phyloP scores from a whole-genome alignment of 2,113 vertebrate species.

The Xiphophorus maculatus region DNA sequence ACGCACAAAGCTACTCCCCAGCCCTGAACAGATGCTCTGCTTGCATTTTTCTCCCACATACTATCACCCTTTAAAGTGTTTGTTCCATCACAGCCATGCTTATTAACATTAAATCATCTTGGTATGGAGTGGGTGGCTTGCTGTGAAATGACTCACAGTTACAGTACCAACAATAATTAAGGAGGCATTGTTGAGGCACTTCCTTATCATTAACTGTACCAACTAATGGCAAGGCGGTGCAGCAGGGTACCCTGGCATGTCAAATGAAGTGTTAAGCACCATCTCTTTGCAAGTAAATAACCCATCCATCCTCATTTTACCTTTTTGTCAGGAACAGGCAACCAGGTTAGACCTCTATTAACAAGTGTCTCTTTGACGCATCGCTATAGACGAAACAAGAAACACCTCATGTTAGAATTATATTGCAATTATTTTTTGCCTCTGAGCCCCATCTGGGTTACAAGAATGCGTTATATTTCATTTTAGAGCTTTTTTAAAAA shows the following conservation, averaged over 20 bases:
- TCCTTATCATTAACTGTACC: constrained; percentile 35
- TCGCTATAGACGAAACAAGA: background rate
- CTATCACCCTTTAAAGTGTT: constrained; percentile 51
- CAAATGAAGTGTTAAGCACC: constrained; percentile 38
- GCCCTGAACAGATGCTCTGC: constrained; percentile 55
- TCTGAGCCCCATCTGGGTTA: background rate
- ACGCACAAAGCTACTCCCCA: constrained; percentile 10
- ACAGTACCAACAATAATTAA: constrained; percentile 68
- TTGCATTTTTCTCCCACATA: constrained; percentile 59
- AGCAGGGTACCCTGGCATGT: constrained; percentile 35
- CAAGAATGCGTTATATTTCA: background rate
- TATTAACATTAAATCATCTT: constrained; percentile 65
- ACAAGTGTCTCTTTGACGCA: constrained; percentile 40
- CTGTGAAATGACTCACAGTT: constrained; percentile 67
- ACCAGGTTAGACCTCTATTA: constrained; percentile 42
- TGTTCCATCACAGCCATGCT: constrained; percentile 55
- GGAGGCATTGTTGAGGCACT: constrained; percentile 54
- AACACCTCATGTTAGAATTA: background rate
- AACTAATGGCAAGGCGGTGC: constrained; percentile 59
- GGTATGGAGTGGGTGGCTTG: constrained; percentile 64
- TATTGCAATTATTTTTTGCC: background rate
- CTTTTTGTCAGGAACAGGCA: constrained; percentile 49
- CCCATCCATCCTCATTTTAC: constrained; percentile 56
- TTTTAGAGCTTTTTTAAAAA: background rate
- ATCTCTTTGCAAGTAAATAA: constrained; percentile 46